Evolutionary conservation across 2,113 vertebrate species (phyloP).

Genomic region (Eubucco bourcierii): DNA sequence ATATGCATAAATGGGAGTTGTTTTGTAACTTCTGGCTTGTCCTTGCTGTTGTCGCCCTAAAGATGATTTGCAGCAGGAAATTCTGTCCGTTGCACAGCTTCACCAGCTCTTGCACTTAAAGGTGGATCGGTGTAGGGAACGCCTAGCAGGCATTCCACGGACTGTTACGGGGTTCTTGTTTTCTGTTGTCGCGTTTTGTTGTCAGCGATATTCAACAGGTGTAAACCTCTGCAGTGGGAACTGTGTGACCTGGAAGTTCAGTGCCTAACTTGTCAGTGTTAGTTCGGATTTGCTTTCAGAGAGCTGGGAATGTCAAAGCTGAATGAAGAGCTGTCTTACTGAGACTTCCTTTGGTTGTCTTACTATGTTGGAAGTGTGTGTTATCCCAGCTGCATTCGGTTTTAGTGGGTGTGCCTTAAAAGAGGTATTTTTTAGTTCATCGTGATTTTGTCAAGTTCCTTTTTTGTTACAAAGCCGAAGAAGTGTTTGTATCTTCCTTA

Average conservation of each 20-base stretch:
- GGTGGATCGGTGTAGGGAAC: neutral
- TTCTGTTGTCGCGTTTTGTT: neutral
- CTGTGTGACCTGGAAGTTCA: neutral
- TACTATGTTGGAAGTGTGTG: accelerated
- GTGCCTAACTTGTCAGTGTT: neutral
- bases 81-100: neutral
- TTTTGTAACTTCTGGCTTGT: neutral
- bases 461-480: accelerated
- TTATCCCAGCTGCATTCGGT: accelerated
- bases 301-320: accelerated
- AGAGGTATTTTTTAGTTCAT: accelerated
- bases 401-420: too few relatives aligned
- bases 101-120: neutral
- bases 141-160: neutral
- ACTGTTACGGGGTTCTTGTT: neutral
- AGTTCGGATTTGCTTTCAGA: neutral
- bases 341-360: accelerated
- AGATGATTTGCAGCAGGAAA: neutral
- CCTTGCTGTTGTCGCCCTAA: neutral
- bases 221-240: neutral
- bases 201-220: neutral
- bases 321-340: accelerated
- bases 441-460: accelerated
- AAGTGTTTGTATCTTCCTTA: too few relatives aligned
- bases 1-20: neutral